These are phyloP conservation scores for Microctenopoma steveboyesi DNA, from an alignment of 2,797 vertebrate species.

Conservation along the genomic window DNA sequence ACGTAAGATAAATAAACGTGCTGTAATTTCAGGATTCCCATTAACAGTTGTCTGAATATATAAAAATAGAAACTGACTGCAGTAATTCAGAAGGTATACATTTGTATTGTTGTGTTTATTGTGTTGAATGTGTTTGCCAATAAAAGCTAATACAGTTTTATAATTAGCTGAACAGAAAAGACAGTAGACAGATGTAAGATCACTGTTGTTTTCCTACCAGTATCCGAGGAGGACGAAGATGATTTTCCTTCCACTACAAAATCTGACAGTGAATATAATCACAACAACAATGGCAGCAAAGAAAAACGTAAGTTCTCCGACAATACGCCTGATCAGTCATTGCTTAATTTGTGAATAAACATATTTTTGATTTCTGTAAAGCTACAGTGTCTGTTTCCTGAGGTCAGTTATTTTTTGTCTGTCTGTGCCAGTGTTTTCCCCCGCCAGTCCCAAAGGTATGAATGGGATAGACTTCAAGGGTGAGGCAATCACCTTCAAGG, in stretches of 20 bases:
- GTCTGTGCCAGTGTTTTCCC: slow-evolving; percentile 82
- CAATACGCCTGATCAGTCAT: not conserved
- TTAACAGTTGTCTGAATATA: not conserved
- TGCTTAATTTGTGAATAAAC: slow-evolving; percentile 11
- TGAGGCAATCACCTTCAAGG: slow-evolving; percentile 98
- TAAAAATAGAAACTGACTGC: not conserved
- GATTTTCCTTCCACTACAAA: slow-evolving; percentile 88
- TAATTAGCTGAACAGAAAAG: not conserved
- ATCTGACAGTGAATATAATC: slow-evolving; percentile 89
- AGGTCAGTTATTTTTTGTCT: slow-evolving; percentile 5
- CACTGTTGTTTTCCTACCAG: slow-evolving; percentile 64
- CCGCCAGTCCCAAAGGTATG: slow-evolving; percentile 89
- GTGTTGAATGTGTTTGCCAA: not conserved
- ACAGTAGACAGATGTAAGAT: not conserved
- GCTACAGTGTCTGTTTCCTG: slow-evolving; percentile 1
- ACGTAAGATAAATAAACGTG: not conserved
- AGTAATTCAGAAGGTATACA: not conserved
- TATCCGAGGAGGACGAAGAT: slow-evolving; percentile 94
- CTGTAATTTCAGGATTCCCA: not conserved
- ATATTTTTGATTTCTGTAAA: not conserved
- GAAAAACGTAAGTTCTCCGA: slow-evolving; percentile 90
- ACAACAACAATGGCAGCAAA: slow-evolving; percentile 93
- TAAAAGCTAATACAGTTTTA: not conserved
- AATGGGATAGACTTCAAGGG: slow-evolving; percentile 98
- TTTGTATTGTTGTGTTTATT: not conserved